Conservation (phyloP, 2,113 vertebrate species). For the Ardeotis arabs region DNA sequence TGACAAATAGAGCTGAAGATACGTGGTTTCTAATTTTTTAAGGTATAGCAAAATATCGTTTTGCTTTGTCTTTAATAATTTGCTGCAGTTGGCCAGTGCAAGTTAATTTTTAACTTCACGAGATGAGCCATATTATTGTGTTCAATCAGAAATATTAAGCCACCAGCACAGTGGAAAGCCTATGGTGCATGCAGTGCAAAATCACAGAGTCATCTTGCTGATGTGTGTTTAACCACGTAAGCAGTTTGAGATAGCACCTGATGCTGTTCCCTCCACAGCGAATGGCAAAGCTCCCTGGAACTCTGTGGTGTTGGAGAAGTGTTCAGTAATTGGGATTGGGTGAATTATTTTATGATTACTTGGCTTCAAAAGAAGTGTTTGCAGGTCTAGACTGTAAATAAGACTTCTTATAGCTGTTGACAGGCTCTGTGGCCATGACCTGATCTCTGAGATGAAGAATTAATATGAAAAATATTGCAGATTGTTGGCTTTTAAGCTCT, state of each 20-base stretch:
- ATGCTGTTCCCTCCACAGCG: neutral
- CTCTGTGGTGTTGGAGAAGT: neutral
- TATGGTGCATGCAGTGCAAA: neutral
- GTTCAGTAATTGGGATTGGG: neutral
- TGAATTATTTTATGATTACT: neutral
- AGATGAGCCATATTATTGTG: neutral
- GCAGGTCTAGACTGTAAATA: neutral
- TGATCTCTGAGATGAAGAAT: neutral
- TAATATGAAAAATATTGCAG: neutral
- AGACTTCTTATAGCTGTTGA: neutral
- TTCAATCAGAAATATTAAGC: neutral
- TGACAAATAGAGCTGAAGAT: neutral
- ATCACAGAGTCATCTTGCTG: neutral
- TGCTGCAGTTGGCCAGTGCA: neutral
- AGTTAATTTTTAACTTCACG: neutral
- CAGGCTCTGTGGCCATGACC: neutral
- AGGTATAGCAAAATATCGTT: neutral
- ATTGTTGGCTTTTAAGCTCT: neutral
- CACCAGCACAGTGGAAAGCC: neutral
- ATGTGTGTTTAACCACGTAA: neutral
- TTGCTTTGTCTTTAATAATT: neutral
- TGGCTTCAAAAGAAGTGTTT: neutral
- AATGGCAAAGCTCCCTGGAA: neutral
- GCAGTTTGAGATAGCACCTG: neutral
- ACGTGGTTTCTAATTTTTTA: neutral